Evolutionary conservation across 2,888 invertebrate species (phyloP), one percentile per base, ranked within the genome.

Genomic region (Apoda limacodes): DNA sequence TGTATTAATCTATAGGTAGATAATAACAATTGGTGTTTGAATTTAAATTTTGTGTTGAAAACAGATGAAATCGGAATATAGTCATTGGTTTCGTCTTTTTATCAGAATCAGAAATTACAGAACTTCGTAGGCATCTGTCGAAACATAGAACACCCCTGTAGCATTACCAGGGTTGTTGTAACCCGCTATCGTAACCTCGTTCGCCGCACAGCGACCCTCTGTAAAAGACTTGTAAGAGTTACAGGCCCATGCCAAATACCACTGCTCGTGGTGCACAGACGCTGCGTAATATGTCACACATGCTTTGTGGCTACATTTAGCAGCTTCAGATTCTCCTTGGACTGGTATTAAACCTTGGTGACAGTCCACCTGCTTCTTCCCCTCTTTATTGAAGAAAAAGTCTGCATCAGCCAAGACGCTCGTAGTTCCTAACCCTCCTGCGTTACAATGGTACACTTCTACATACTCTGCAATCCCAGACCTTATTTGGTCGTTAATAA

Each of bases 361-460:
- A 34, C 85, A 85, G 17, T 81, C 68, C 0, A 85, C 85, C 45
- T 87, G 86, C 6, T 72, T 65, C 21, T 53, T 56, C 0, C 85
- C 86, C 42, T 82, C 83, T 5, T 82, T 81, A 40, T 86, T 84
- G 6, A 85, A 78, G 46, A 76, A 84, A 56, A 85, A 84, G 45
- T 86, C 86, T 0, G 70, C 68, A 36, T 84, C 83, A 13, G 82
- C 85, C 11, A 84, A 45, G 0, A 82, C 75, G 14, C 70, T 60
- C 1, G 68, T 76, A 1, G 82, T 78, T 2, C 83, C 84, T 7
- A 83, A 53, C 0, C 72, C 74, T 3, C 84, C 85, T 22, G 80
- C 81, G 39, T 84, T 84, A 5, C 86, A 86, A 50, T 87, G 86
- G 39, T 85, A 76, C 0, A 83, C 76, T 53, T 85, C 85, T 0